Evolutionary conservation across 2,888 invertebrate species (phyloP).

Genomic region (Chydorus sphaericus): DNA sequence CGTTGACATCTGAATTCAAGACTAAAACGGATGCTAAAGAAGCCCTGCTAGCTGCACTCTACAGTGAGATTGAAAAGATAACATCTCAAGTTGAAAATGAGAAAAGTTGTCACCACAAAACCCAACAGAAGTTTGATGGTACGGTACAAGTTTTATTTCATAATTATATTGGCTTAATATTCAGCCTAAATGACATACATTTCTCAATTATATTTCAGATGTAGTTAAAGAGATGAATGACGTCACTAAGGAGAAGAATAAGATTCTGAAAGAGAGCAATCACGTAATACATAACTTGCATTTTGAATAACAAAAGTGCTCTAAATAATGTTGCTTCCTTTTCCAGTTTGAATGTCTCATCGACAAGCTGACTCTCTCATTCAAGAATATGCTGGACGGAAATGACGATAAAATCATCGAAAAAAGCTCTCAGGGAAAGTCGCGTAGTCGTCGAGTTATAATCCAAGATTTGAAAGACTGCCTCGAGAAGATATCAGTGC

Average conservation of each 20-base stretch:
- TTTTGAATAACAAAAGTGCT: too few species aligned
- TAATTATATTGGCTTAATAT: background rate
- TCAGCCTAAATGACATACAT: too few species aligned
- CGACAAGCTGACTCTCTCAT: too few species aligned
- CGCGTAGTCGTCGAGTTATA: too few species aligned
- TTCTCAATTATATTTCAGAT: background rate
- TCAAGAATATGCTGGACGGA: too few species aligned
- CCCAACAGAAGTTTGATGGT: background rate
- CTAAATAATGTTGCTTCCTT: too few species aligned
- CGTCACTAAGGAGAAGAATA: background rate
- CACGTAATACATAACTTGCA: background rate
- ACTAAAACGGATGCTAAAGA: background rate
- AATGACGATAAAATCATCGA: too few species aligned
- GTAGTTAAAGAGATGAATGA: background rate
- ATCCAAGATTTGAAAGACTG: background rate
- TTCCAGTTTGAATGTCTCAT: too few species aligned
- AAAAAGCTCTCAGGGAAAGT: too few species aligned
- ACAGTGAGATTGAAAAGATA: background rate
- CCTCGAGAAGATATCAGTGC: background rate
- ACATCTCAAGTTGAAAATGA: background rate
- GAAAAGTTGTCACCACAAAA: background rate
- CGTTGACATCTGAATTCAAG: background rate
- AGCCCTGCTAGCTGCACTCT: background rate
- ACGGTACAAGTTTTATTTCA: too few species aligned
- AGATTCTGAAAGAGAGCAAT: background rate